Evolutionary conservation across 2,888 invertebrate genomes (phyloP).

Genomic region (Urechis unicinctus): DNA sequence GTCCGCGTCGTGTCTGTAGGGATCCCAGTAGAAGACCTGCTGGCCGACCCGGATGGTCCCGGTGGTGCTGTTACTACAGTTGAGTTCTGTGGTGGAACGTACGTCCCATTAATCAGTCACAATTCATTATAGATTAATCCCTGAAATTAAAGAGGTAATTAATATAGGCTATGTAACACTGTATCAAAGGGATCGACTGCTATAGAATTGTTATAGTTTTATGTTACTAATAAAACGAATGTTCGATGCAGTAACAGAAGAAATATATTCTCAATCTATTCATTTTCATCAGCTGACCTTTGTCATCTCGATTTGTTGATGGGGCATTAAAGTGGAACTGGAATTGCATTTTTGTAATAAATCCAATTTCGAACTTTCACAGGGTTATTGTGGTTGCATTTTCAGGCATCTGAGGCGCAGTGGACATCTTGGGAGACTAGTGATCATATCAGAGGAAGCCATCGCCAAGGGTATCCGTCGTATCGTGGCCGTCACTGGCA

Average conservation of each 20-base stretch:
- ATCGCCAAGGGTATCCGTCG: conserved; percentile 97
- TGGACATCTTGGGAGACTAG: conserved; percentile 89
- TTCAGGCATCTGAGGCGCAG: conserved; percentile 75
- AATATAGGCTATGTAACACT: no score
- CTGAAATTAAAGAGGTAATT: background rate
- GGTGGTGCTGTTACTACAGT: conserved; percentile 81
- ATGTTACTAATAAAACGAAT: no score
- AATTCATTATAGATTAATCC: no score
- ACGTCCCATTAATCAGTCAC: conserved; percentile 48
- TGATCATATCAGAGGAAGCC: conserved; percentile 95
- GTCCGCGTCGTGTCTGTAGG: conserved; percentile 83
- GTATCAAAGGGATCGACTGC: no score
- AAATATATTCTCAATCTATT: no score
- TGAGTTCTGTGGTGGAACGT: conserved; percentile 99
- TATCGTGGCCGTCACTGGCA: conserved; percentile 93
- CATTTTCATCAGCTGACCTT: no score
- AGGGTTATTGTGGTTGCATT: no score
- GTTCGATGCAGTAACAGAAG: no score
- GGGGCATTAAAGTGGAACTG: background rate
- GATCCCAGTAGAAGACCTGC: conserved; percentile 80
- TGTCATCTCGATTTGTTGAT: background rate
- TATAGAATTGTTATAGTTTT: no score
- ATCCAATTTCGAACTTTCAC: no score
- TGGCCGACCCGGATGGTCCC: conserved; percentile 75
- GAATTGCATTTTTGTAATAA: background rate